These are phyloP conservation scores for Pseudonaja textilis DNA, from an alignment of 2,113 vertebrate species.

Conservation along the genomic window DNA sequence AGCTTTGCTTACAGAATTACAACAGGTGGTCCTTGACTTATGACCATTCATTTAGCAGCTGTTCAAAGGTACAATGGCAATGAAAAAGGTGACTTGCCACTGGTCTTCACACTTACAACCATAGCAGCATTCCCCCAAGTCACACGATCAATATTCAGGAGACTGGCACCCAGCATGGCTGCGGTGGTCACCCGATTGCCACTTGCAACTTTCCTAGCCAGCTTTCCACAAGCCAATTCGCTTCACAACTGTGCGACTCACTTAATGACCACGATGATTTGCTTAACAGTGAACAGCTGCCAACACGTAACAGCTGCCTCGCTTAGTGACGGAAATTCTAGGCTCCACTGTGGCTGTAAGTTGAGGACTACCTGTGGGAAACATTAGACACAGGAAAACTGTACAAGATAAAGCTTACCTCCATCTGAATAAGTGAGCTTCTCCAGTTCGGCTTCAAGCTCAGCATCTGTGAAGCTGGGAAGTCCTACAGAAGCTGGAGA, in stretches of 20 bases:
- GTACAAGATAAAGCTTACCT: constrained; percentile 52
- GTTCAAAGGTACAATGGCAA: not conserved
- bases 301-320: not conserved
- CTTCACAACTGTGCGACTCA: not conserved
- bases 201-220: not conserved
- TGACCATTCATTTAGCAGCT: not conserved
- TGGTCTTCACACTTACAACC: not conserved
- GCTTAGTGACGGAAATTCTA: not conserved
- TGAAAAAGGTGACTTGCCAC: not conserved
- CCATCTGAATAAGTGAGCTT: constrained; percentile 64
- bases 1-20: not conserved
- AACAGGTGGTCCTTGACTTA: not conserved
- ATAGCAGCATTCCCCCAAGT: not conserved
- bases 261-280: not conserved
- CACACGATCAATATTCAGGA: not conserved
- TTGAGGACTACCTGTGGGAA: not conserved
- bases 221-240: not conserved
- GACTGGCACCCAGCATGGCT: not conserved
- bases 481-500: constrained; percentile 54
- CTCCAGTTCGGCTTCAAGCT: constrained; percentile 75
- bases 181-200: not conserved
- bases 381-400: not conserved
- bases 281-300: not conserved
- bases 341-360: not conserved
- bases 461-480: constrained; percentile 67